These are phyloP conservation scores for Pangasius djambal DNA, from an alignment of 2,797 vertebrate species.

Conservation along the genomic window DNA sequence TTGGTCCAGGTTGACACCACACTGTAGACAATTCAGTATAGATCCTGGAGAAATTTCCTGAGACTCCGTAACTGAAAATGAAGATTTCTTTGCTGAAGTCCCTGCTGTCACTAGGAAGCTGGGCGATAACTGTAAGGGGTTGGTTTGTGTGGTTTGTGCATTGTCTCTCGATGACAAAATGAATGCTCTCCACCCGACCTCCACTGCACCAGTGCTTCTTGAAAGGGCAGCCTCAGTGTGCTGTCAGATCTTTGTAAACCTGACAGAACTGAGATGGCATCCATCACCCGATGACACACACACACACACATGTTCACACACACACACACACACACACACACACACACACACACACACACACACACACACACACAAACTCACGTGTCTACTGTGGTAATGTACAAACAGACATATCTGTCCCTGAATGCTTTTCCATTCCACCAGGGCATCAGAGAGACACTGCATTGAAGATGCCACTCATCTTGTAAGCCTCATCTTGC, in stretches of 20 bases:
- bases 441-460: slow-evolving; percentile 26
- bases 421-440: slow-evolving; percentile 31
- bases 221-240: slow-evolving; percentile 47
- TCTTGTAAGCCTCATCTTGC: slow-evolving; percentile 4
- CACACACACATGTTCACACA: slow-evolving; percentile 30
- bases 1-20: not conserved
- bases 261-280: slow-evolving; percentile 55
- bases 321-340: slow-evolving; percentile 18
- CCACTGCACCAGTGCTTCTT: slow-evolving; percentile 31
- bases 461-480: slow-evolving; percentile 21
- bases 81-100: slow-evolving; percentile 30
- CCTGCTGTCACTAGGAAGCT: slow-evolving; percentile 31
- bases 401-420: slow-evolving; percentile 22
- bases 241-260: slow-evolving; percentile 51
- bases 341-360: slow-evolving; percentile 18
- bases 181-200: slow-evolving; percentile 6
- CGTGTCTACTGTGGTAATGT: not conserved
- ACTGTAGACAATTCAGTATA: not conserved
- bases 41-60: not conserved
- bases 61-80: not conserved
- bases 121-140: slow-evolving; percentile 19
- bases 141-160: not conserved
- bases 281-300: slow-evolving; percentile 41
- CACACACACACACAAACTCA: slow-evolving; percentile 15
- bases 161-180: slow-evolving; percentile 27